Evolutionary conservation across 2,888 invertebrate species (phyloP), one percentile per base, ranked within the genome.

Genomic region (Andrena minutula): DNA sequence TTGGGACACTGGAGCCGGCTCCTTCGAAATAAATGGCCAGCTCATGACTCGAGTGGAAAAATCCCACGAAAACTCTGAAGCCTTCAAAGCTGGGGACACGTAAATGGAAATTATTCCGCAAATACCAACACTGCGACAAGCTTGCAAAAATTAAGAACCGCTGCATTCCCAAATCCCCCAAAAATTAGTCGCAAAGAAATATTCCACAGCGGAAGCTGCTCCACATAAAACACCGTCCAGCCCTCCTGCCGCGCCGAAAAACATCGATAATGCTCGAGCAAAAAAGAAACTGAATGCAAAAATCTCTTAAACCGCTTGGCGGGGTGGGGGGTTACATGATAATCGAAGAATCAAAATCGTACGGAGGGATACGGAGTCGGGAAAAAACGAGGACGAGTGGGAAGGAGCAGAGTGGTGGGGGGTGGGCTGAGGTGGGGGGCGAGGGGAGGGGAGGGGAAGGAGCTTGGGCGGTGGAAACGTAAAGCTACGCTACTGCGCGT

Each of bases 401-500:
- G n/a, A 28, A 32, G 51, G 41, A 41, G 41, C 41, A 16, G 41
- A 41, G 16, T 16, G 3, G 41, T 41, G 41, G 41, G 41, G 41
- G 41, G 16, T 4, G 1, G 41, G 4, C 41, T 30, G n/a, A 4
- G 7, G 51, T 32, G 10, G 41, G 26, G 3, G 12, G 10, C 12
- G 1, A 16, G 23, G 26, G 47, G 2, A 12, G n/a, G 8, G n/a
- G 35, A 30, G 8, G 26, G 51, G 23, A 72, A 53, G 69, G 75
- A 30, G 8, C 41, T 68, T 68, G 68, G 79, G 75, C 78, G 65
- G 82, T 76, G 75, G 70, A 79, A 86, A 83, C 87, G 86, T 83
- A 73, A 70, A 47, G 85, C 68, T 81, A 86, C 87, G 83, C 76
- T 75, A 81, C 79, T 89, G 86, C 79, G 68, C 85, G 86, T 89